phyloP scores from a whole-genome alignment of 2,113 vertebrate genomes.

The Opisthocomus hoazin region DNA sequence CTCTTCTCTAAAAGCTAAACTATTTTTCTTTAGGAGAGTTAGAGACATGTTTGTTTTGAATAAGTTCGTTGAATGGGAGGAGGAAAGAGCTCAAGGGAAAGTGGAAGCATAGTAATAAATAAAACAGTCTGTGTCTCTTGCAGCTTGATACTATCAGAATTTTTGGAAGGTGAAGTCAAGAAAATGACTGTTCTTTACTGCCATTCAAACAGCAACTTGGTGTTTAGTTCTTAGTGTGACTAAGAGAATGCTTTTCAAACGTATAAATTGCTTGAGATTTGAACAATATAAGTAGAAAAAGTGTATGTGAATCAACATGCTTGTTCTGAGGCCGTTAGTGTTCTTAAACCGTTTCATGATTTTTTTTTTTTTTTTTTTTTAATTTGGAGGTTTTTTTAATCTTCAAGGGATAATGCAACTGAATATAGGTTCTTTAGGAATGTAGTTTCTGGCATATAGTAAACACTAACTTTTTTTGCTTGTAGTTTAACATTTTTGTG shows the following conservation, averaged over 20 bases:
- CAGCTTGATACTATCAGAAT: neutral
- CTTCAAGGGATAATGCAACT: neutral
- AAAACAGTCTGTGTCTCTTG: neutral
- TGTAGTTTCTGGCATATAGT: neutral
- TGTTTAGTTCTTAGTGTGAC: neutral
- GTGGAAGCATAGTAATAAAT: neutral
- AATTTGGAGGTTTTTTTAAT: neutral
- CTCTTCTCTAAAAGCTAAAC: neutral
- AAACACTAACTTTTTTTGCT: neutral
- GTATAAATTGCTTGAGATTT: neutral
- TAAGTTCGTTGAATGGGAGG: neutral
- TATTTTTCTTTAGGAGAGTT: neutral
- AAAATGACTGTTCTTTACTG: neutral
- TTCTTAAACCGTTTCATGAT: neutral
- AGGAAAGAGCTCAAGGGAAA: constrained; percentile 18
- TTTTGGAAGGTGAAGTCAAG: neutral
- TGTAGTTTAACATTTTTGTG: neutral
- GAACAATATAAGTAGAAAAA: neutral
- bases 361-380: neutral
- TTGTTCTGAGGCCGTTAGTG: neutral
- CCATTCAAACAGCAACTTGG: constrained; percentile 14
- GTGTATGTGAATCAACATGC: rapidly evolving
- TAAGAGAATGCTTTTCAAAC: neutral
- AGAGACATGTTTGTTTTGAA: neutral
- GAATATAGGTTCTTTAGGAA: neutral